Evolutionary conservation across 2,888 invertebrate species (phyloP).

Genomic region (Galerucella pusilla): DNA sequence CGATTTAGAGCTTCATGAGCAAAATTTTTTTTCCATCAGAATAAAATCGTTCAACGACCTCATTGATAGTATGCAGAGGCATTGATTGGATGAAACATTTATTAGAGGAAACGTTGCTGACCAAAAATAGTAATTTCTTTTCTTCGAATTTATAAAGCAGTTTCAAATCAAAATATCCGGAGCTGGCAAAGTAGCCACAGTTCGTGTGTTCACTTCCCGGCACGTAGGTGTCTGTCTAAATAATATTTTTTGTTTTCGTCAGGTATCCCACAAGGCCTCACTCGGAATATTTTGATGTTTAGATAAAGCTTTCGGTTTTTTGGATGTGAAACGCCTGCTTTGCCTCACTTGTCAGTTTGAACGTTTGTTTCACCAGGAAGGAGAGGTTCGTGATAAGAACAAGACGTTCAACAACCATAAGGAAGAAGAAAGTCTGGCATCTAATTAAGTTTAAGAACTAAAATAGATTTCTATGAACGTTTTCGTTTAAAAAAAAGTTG

Average conservation of each 20-base stretch:
- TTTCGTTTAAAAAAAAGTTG: too few relatives aligned
- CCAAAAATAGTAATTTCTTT: too few relatives aligned
- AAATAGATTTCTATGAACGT: neutral
- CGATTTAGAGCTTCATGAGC: too few relatives aligned
- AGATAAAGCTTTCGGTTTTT: slow-evolving; percentile 23
- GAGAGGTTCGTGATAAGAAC: slow-evolving; percentile 19
- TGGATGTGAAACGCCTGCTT: slow-evolving; percentile 14
- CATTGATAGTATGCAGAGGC: too few relatives aligned
- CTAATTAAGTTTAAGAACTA: neutral
- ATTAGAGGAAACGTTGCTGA: too few relatives aligned
- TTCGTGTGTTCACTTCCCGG: slow-evolving; percentile 9
- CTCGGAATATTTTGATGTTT: slow-evolving; percentile 25
- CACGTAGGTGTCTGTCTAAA: slow-evolving; percentile 28
- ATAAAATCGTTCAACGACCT: too few relatives aligned
- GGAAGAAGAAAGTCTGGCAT: slow-evolving; percentile 17
- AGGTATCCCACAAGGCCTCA: slow-evolving; percentile 18
- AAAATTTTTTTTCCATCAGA: too few relatives aligned
- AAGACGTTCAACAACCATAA: slow-evolving; percentile 15
- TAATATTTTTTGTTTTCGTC: slow-evolving; percentile 23
- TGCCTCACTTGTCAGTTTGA: slow-evolving; percentile 25
- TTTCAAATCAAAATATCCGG: neutral
- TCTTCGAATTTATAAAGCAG: neutral
- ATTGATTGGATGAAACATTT: too few relatives aligned
- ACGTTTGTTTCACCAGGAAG: slow-evolving; percentile 13
- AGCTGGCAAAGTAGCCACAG: neutral